Percentiles rank a stretch among this genome's conserved stretches.
These are phyloP conservation scores for Zalophus californianus DNA, from an alignment of 2,797 vertebrate genomes.

Conservation along the genomic window DNA sequence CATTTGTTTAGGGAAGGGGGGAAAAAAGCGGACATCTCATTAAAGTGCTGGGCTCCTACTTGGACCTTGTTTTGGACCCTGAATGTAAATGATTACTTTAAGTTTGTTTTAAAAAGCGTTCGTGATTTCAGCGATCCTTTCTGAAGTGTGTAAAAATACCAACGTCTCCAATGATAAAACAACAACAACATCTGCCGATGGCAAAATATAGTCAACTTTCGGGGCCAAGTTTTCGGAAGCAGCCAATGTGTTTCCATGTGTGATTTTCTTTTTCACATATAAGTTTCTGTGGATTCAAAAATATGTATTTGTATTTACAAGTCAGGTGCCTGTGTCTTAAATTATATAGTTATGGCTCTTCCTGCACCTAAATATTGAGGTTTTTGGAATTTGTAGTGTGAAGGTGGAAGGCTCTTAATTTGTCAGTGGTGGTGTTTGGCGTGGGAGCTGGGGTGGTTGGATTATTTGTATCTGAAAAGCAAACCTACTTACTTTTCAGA, in stretches of 20 bases:
- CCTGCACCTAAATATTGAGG: background rate
- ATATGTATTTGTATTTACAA: conserved; percentile 66
- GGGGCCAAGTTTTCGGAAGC: conserved; percentile 78
- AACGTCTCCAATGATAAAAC: conserved; percentile 82
- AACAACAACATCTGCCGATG: conserved; percentile 83
- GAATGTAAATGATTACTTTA: conserved; percentile 77
- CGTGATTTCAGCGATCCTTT: conserved; percentile 81
- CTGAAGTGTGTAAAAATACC: conserved; percentile 84
- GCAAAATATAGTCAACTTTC: conserved; percentile 81
- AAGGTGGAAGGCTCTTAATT: conserved; percentile 6
- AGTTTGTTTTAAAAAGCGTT: conserved; percentile 83
- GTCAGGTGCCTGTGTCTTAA: conserved; percentile 69
- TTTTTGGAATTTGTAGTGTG: background rate
- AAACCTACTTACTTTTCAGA: background rate
- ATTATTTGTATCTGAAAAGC: conserved; percentile 41
- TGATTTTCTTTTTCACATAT: conserved; percentile 69
- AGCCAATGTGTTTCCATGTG: conserved; percentile 78
- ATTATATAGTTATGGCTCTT: background rate
- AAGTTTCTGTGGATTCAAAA: conserved; percentile 69
- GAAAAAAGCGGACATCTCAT: conserved; percentile 46
- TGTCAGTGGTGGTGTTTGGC: background rate
- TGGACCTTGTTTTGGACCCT: conserved; percentile 72
- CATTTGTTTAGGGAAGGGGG: conserved; percentile 65
- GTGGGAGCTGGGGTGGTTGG: background rate
- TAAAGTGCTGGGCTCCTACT: conserved; percentile 55